Evolutionary conservation across 2,888 invertebrate species (phyloP).

Genomic region (Pyrocoelia pectoralis): DNA sequence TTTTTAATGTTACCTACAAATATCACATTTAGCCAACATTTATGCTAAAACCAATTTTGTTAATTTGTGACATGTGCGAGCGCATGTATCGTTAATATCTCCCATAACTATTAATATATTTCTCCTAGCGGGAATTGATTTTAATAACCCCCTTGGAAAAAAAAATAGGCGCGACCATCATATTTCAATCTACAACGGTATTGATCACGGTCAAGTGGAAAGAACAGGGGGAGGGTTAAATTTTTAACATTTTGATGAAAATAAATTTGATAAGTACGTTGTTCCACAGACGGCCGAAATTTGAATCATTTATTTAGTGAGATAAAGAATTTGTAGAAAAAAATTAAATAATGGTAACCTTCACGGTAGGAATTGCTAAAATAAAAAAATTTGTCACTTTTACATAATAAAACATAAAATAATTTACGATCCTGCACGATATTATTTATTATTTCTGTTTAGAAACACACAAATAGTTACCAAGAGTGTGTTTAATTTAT

Average conservation of each 20-base stretch:
- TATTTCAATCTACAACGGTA: not conserved
- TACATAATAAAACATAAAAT: not conserved
- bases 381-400: not conserved
- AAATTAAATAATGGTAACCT: not conserved
- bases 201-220: not conserved
- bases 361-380: not conserved
- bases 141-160: too few relatives aligned
- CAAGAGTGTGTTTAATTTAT: not conserved
- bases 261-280: too few relatives aligned
- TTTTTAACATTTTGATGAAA: too few relatives aligned
- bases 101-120: not conserved
- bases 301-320: not conserved
- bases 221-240: too few relatives aligned
- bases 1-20: conserved; percentile 25
- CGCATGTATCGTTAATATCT: not conserved
- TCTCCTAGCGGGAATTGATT: not conserved
- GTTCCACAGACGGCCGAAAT: too few relatives aligned
- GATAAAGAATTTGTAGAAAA: not conserved
- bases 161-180: too few relatives aligned
- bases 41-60: not conserved
- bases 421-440: not conserved
- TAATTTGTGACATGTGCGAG: not conserved
- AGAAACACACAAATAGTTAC: not conserved
- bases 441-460: not conserved
- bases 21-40: not conserved